These are phyloP conservation scores for Nipponia nippon DNA, from an alignment of 2,113 vertebrate genomes.

Conservation along the genomic window DNA sequence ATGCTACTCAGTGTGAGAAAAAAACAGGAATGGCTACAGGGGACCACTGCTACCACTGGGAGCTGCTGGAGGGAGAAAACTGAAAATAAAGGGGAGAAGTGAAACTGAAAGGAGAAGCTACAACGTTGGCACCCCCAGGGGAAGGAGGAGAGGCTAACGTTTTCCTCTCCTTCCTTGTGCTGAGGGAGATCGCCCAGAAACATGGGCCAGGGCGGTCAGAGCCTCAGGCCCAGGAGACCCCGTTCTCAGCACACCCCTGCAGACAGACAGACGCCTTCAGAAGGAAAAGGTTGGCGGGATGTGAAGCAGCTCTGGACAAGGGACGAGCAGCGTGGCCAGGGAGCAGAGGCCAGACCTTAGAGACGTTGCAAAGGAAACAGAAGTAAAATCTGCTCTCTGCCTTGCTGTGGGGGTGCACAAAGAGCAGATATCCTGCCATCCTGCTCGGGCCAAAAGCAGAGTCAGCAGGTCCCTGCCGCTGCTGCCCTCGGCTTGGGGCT, in stretches of 20 bases:
- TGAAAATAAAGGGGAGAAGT: background rate
- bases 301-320: background rate
- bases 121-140: background rate
- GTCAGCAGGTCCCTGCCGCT: constrained; percentile 5
- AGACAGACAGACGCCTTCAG: background rate
- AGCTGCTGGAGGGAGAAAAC: background rate
- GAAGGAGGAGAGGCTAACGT: background rate
- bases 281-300: background rate
- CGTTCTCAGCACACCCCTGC: background rate
- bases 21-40: background rate
- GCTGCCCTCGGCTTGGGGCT: background rate
- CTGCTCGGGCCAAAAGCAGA: background rate
- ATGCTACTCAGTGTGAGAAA: background rate
- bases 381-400: background rate
- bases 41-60: background rate
- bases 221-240: background rate
- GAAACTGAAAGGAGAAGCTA: background rate
- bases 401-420: background rate
- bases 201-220: accelerated
- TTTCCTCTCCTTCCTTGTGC: background rate
- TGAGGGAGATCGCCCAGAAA: background rate
- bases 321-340: background rate
- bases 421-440: constrained; percentile 44
- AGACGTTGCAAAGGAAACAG: background rate
- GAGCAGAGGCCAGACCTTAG: constrained; percentile 28